A percentile compares a stretch with the other conserved stretches of the same genome.
Conservation (phyloP, 2,797 vertebrate species). For the Cygnus olor region DNA sequence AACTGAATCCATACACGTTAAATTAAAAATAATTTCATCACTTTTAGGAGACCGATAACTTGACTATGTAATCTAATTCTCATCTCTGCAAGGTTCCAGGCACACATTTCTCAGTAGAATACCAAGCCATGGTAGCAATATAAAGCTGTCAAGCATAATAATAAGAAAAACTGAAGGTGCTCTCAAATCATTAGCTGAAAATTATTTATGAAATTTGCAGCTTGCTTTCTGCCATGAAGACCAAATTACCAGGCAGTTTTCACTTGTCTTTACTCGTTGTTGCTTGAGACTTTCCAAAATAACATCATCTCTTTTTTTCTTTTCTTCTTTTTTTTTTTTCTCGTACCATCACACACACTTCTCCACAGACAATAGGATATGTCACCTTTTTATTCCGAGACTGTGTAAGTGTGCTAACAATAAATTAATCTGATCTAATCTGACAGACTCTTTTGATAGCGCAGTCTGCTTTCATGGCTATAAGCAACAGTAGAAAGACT, state of each 20-base stretch:
- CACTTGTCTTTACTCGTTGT: background rate
- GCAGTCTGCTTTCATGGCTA: rapidly evolving
- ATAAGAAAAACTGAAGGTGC: conserved; percentile 20
- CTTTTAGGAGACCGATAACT: background rate
- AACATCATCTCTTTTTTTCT: rapidly evolving
- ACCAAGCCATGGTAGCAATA: conserved; percentile 16
- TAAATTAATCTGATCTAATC: background rate
- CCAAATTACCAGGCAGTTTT: conserved; percentile 23
- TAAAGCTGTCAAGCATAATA: conserved; percentile 61
- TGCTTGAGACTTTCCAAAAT: background rate
- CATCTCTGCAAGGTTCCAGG: background rate
- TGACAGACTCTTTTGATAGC: background rate
- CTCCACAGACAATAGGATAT: background rate
- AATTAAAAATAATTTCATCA: conserved; percentile 31
- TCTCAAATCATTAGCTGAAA: conserved; percentile 54
- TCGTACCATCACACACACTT: background rate
- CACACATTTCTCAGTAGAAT: background rate
- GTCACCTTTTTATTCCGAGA: background rate
- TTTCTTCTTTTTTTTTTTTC: background rate
- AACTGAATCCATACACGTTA: background rate
- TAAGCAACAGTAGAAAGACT: background rate
- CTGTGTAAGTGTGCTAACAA: background rate
- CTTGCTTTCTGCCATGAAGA: conserved; percentile 11
- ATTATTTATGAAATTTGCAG: conserved; percentile 55
- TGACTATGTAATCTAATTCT: conserved; percentile 17